Evolutionary conservation across 2,888 invertebrate genomes (phyloP).

Genomic region (Timandra comae): DNA sequence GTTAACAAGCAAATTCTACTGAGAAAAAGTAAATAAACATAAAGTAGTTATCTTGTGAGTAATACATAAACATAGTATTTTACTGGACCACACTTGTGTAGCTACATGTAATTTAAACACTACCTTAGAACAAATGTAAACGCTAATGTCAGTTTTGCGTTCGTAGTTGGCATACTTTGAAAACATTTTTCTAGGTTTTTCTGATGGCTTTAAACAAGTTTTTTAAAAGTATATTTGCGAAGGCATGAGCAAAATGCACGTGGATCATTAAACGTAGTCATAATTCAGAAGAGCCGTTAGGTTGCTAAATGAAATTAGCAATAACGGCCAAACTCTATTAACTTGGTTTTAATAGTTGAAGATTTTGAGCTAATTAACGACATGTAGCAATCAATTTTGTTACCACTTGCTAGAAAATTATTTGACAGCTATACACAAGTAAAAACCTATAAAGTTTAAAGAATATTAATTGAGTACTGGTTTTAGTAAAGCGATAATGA

Average conservation of each 20-base stretch:
- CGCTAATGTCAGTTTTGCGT: conserved; percentile 3
- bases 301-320: conserved; percentile 16
- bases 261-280: conserved; percentile 11
- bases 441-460: too few species aligned
- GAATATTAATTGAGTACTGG: too few species aligned
- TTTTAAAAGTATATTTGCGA: conserved; percentile 5
- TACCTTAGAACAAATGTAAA: too few species aligned
- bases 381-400: conserved; percentile 8
- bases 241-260: conserved; percentile 10
- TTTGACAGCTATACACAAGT: too few species aligned
- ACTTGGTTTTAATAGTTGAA: conserved; percentile 12
- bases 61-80: too few species aligned
- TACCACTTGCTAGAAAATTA: neutral
- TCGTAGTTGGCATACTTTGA: conserved; percentile 5
- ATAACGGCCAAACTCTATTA: conserved; percentile 17
- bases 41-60: too few species aligned
- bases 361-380: conserved; percentile 10
- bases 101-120: too few species aligned
- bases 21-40: too few species aligned
- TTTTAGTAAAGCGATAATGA: too few species aligned
- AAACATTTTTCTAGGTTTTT: conserved; percentile 6
- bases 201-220: conserved; percentile 1
- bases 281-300: conserved; percentile 25
- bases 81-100: too few species aligned
- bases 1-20: too few species aligned